Evolutionary conservation across 1,140 invertebrate genomes (phyloP), one percentile per base, ranked within the genome.

Genomic region (Asbolus verrucosus): DNA sequence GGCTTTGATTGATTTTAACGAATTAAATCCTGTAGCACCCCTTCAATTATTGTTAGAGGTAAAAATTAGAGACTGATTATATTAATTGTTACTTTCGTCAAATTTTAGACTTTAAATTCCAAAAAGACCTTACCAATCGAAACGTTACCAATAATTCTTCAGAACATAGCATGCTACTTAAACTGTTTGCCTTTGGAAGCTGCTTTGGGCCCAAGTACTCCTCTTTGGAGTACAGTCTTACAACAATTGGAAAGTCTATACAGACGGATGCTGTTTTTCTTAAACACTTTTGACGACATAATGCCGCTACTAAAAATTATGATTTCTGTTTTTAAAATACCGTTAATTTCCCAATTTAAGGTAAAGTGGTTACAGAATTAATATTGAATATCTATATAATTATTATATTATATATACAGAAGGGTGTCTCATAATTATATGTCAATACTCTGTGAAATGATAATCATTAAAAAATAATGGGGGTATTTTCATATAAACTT

Each of bases 1-100:
- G 77, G 93, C 96, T 0, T 84, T 99, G 69, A 87, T 93, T n/a
- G 97, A 99, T 83, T 99, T 99, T 83, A 93, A 92, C 78, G 98
- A 99, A 81, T 81, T 99, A 33, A 98, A 96, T 82, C 95, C 96
- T 3, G 92, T 97, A 65, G 94, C 95, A 27, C 96, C 97, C 8
- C 84, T 99, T 50, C 95, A 97, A 78, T 83, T 95, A 70, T 83
- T 99, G 6, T 86, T 98, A 36, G 96, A 99, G 83, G 93, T 92
- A 83, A 63, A 8, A 59, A 31, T n/a, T 24, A 11, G 9, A 8
- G 11, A 11, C n/a, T 9, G 11, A n/a, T 11, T 9, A n/a, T 33
- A 66, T 11, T 59, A 15, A 21, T 5, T 59, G 24, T 6, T 59
- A 41, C 16, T 67, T 59, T 60, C 6, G 1, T 24, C 14, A 36